A percentile compares a stretch with the other conserved stretches of the same genome.
phyloP scores from a whole-genome alignment of 2,797 vertebrate genomes.

The Pantherophis vulpinus region DNA sequence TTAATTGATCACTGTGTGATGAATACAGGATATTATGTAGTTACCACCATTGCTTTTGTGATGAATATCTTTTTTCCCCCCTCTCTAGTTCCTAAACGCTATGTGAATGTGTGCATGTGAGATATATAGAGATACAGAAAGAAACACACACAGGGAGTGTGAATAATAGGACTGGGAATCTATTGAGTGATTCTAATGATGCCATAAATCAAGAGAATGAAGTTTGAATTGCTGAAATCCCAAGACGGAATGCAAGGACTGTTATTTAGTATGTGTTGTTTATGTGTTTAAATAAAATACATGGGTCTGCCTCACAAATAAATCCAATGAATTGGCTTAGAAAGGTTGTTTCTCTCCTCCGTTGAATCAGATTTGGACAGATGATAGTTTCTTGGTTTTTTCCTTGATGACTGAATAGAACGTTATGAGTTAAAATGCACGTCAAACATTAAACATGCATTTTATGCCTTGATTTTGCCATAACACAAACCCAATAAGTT shows the following conservation, averaged over 20 bases:
- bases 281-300: slow-evolving; percentile 36
- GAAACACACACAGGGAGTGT: slow-evolving; percentile 4
- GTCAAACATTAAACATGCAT: not conserved
- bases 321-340: slow-evolving; percentile 8
- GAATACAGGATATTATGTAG: not conserved
- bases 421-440: not conserved
- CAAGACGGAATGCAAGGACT: slow-evolving; percentile 23
- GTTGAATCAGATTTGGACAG: not conserved
- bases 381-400: not conserved
- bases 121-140: not conserved
- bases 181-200: slow-evolving; percentile 36
- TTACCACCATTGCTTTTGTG: not conserved
- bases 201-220: slow-evolving; percentile 29
- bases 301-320: slow-evolving; percentile 24
- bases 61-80: not conserved
- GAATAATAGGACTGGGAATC: slow-evolving; percentile 31
- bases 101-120: not conserved
- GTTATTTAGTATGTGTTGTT: slow-evolving; percentile 34
- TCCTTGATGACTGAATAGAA: not conserved
- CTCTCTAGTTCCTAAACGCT: not conserved
- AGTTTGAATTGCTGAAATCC: slow-evolving; percentile 34
- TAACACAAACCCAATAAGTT: not conserved
- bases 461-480: not conserved
- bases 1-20: not conserved
- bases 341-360: slow-evolving; percentile 1